Evolutionary conservation across 2,113 vertebrate species (phyloP).

Genomic region (Mugil cephalus): DNA sequence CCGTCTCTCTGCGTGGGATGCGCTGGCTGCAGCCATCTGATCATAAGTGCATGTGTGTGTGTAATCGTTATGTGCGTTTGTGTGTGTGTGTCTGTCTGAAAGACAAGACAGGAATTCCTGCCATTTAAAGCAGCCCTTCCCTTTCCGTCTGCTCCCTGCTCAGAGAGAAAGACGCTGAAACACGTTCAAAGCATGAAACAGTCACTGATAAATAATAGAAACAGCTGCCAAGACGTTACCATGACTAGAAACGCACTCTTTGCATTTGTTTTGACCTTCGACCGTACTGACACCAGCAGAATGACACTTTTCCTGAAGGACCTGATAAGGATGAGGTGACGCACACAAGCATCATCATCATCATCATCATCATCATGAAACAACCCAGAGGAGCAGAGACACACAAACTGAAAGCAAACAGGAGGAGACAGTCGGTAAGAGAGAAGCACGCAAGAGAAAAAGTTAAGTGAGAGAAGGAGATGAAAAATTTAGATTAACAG

Average conservation of each 20-base stretch:
- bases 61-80: background rate
- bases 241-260: background rate
- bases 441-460: conserved; percentile 11
- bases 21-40: conserved; percentile 5
- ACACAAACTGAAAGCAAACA: conserved; percentile 4
- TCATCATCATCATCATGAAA: background rate
- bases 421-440: conserved; percentile 32
- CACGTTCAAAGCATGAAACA: conserved; percentile 1
- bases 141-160: conserved; percentile 53
- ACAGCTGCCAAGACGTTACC: background rate
- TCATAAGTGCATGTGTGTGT: background rate
- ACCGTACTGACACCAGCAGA: background rate
- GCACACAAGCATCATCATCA: conserved; percentile 15
- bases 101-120: conserved; percentile 74
- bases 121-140: conserved; percentile 74
- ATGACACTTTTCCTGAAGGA: background rate
- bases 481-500: conserved; percentile 57
- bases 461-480: conserved; percentile 21
- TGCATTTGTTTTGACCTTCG: background rate
- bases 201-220: background rate
- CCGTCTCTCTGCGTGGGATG: background rate
- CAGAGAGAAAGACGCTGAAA: background rate
- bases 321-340: background rate
- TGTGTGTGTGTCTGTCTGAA: conserved; percentile 28
- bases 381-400: background rate